phyloP scores from a whole-genome alignment of 1,140 invertebrate genomes.

The Drosophila lacertosa region DNA sequence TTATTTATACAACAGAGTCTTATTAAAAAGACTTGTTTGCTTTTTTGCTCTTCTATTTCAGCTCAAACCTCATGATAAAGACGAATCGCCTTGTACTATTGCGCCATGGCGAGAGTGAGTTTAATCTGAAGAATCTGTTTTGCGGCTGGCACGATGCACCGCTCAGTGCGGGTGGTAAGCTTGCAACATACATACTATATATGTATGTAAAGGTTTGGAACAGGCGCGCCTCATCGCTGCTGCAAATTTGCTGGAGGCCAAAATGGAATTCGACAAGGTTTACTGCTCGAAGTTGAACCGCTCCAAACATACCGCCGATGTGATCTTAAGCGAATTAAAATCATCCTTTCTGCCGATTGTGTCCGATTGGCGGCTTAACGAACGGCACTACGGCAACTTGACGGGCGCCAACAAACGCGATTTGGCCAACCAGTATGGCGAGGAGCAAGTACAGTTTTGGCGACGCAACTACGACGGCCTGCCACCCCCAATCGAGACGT shows the following conservation, averaged over 20 bases:
- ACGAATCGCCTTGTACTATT: slow-evolving; percentile 86
- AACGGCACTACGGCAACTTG: slow-evolving; percentile 90
- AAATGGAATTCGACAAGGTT: slow-evolving; percentile 88
- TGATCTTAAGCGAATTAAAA: slow-evolving; percentile 87
- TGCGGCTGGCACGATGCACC: slow-evolving; percentile 89
- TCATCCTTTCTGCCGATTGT: slow-evolving; percentile 85
- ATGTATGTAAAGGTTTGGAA: slow-evolving; percentile 5
- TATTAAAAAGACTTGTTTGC: slow-evolving; percentile 7
- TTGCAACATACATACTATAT: background rate
- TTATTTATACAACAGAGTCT: background rate
- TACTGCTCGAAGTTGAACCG: slow-evolving; percentile 88
- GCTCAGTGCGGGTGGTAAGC: slow-evolving; percentile 85
- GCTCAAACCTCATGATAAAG: slow-evolving; percentile 53
- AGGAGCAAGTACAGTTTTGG: slow-evolving; percentile 88
- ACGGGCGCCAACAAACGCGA: slow-evolving; percentile 90
- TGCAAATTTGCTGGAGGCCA: slow-evolving; percentile 88
- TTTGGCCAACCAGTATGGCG: slow-evolving; percentile 88
- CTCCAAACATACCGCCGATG: slow-evolving; percentile 87
- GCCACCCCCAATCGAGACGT: slow-evolving; percentile 87
- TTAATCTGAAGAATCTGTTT: slow-evolving; percentile 89
- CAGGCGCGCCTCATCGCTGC: slow-evolving; percentile 89
- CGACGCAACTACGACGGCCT: slow-evolving; percentile 88
- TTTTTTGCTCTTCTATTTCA: slow-evolving; percentile 21
- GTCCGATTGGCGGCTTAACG: slow-evolving; percentile 89
- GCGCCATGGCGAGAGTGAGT: slow-evolving; percentile 90